A percentile compares a stretch with the other conserved stretches of the same genome.
These are phyloP conservation scores for Melanotaenia trifasciata DNA, from an alignment of 2,797 vertebrate species.

Conservation along the genomic window DNA sequence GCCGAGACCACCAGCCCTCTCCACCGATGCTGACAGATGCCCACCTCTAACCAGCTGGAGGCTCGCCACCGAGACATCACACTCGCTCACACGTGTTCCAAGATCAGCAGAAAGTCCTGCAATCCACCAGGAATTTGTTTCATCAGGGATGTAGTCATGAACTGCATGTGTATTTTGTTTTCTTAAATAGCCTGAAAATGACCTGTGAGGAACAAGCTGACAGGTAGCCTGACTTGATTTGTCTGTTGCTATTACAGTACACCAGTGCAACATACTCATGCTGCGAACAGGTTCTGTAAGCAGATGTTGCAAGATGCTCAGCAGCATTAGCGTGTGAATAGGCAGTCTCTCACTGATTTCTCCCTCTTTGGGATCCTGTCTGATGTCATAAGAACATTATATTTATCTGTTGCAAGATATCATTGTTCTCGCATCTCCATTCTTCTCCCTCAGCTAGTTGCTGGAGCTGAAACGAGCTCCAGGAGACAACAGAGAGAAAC, in stretches of 20 bases:
- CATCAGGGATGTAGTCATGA: background rate
- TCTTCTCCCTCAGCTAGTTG: too few species aligned
- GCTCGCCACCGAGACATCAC: constrained; percentile 30
- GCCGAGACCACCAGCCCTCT: constrained; percentile 8
- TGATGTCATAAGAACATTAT: too few species aligned
- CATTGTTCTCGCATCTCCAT: too few species aligned
- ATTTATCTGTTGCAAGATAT: too few species aligned
- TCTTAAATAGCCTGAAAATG: background rate
- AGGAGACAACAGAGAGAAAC: too few species aligned
- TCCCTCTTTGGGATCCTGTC: too few species aligned
- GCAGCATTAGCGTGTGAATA: background rate
- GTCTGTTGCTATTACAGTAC: background rate
- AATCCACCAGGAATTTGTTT: constrained; percentile 33
- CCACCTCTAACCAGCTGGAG: constrained; percentile 39
- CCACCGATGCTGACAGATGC: constrained; percentile 20
- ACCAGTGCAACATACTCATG: background rate
- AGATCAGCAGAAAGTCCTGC: constrained; percentile 15
- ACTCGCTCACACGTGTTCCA: constrained; percentile 3
- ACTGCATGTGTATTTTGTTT: background rate
- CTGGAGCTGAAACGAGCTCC: too few species aligned
- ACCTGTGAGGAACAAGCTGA: background rate
- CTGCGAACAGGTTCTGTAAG: too few species aligned
- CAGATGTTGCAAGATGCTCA: background rate
- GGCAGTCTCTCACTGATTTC: too few species aligned
- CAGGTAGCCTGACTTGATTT: background rate